These are phyloP conservation scores for Nautilus pompilius DNA, from an alignment of 1,140 invertebrate species.

Conservation along the genomic window DNA sequence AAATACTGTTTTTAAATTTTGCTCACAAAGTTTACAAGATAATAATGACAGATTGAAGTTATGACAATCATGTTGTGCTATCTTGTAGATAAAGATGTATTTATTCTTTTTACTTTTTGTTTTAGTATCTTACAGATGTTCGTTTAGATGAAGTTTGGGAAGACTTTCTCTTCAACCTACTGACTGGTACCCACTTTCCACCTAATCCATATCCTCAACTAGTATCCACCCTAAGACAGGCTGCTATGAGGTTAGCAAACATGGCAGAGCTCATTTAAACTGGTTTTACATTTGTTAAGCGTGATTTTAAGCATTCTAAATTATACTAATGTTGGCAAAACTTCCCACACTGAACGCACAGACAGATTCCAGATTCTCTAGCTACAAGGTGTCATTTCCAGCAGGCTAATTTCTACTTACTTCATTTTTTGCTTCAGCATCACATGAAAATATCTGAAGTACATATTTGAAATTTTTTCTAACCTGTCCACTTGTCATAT, in stretches of 20 bases:
- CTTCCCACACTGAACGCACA: no score
- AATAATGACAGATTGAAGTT: no score
- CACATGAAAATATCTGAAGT: no score
- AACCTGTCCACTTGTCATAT: no score
- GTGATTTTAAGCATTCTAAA: not conserved
- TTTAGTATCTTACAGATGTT: constrained; percentile 45
- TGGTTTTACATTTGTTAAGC: not conserved
- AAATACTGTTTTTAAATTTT: no score
- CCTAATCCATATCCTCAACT: constrained; percentile 45
- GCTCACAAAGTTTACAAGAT: no score
- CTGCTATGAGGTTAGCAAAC: constrained; percentile 32
- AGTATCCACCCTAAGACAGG: constrained; percentile 26
- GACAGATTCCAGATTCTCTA: no score
- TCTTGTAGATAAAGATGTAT: not conserved
- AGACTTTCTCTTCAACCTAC: constrained; percentile 34
- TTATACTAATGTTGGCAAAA: no score
- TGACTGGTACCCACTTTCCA: constrained; percentile 27
- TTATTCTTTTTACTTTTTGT: constrained; percentile 5
- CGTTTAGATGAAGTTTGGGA: constrained; percentile 47
- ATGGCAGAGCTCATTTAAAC: not conserved
- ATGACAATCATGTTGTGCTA: not conserved
- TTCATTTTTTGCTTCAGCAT: no score
- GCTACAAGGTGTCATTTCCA: no score
- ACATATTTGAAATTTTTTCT: no score
- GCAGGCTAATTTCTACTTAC: no score